phyloP scores from a whole-genome alignment of 2,797 vertebrate genomes.

The Rhinogobio ventralis region DNA sequence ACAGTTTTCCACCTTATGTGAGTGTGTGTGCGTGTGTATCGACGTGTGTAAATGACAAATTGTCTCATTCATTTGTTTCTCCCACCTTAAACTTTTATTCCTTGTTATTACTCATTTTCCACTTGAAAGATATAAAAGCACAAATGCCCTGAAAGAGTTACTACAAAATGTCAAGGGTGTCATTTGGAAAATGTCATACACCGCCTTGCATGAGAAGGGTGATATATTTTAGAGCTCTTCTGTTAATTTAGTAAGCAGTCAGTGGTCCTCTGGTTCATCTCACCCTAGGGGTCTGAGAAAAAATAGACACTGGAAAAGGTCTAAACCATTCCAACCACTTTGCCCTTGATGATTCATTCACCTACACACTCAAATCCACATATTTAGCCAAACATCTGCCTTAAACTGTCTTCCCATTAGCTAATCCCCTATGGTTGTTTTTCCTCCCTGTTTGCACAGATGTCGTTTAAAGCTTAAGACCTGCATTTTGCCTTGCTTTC shows the following conservation, averaged over 20 bases:
- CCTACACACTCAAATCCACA: conserved; percentile 40
- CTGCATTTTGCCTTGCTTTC: conserved; percentile 5
- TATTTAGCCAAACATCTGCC: conserved; percentile 42
- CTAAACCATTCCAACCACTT: conserved; percentile 43
- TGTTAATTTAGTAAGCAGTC: conserved; percentile 48
- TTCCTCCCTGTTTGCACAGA: conserved; percentile 19
- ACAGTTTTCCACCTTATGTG: background rate
- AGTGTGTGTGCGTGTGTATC: conserved; percentile 6
- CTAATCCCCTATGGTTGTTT: conserved; percentile 8
- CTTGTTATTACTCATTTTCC: conserved; percentile 49
- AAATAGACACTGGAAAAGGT: conserved; percentile 45
- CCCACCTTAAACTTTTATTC: conserved; percentile 30
- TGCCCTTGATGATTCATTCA: conserved; percentile 47
- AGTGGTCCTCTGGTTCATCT: conserved; percentile 46
- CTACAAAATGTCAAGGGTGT: conserved; percentile 47
- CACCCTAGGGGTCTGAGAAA: conserved; percentile 42
- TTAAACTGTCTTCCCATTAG: conserved; percentile 28
- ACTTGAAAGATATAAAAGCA: conserved; percentile 51
- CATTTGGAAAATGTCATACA: conserved; percentile 50
- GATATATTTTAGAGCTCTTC: conserved; percentile 51
- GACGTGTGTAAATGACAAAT: conserved; percentile 32
- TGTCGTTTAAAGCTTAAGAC: conserved; percentile 14
- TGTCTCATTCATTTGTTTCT: conserved; percentile 46
- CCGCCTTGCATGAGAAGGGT: conserved; percentile 40
- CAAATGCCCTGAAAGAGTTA: conserved; percentile 44